phyloP scores from a whole-genome alignment of 2,113 vertebrate genomes.

The Erythrolamprus reginae region DNA sequence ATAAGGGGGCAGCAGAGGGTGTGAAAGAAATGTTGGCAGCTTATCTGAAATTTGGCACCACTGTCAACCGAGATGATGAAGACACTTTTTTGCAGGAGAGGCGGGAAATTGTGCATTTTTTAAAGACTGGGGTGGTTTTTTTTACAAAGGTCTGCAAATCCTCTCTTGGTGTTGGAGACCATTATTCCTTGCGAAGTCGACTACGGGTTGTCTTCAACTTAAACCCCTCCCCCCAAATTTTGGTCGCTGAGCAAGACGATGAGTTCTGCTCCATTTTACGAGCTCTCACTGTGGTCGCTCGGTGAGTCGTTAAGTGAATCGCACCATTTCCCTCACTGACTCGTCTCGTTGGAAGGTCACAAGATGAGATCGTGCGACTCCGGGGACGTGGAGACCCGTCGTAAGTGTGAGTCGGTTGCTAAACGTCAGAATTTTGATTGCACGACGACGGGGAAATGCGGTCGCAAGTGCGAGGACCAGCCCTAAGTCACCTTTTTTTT shows the following conservation, averaged over 20 bases:
- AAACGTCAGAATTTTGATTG: background rate
- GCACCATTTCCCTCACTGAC: background rate
- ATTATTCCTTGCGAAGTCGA: background rate
- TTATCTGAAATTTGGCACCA: too few relatives aligned
- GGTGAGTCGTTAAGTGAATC: accelerated
- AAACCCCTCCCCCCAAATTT: background rate
- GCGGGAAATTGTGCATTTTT: background rate
- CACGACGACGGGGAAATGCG: accelerated
- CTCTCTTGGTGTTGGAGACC: background rate
- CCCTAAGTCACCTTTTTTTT: background rate
- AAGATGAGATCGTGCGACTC: background rate
- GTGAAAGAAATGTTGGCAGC: too few relatives aligned
- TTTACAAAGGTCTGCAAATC: background rate
- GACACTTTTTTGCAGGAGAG: background rate
- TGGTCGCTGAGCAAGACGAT: background rate
- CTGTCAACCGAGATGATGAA: background rate
- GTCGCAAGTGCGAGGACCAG: background rate
- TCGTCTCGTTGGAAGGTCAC: background rate
- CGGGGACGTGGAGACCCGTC: background rate
- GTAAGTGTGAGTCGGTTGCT: background rate
- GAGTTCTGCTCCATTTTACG: background rate
- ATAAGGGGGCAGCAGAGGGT: too few relatives aligned
- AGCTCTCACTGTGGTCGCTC: background rate
- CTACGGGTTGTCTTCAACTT: background rate
- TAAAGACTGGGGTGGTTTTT: background rate